Evolutionary conservation across 2,797 vertebrate species (phyloP).

Genomic region (Sibirionetta formosa): DNA sequence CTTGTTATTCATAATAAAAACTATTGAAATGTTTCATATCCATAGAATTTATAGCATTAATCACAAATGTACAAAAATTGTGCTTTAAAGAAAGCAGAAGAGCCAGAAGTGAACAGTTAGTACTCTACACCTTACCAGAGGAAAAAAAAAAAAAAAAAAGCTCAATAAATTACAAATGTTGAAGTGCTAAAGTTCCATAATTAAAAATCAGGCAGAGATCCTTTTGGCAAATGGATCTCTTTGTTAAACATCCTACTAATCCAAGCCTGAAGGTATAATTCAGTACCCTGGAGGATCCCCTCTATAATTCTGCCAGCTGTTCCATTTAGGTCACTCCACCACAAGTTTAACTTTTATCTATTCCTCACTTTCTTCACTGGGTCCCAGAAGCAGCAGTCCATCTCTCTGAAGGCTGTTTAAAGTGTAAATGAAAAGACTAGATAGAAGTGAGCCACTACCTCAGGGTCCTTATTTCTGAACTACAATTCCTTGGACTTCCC

Average conservation of each 20-base stretch:
- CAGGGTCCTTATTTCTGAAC: slow-evolving; percentile 79
- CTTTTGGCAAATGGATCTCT: slow-evolving; percentile 75
- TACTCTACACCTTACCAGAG: slow-evolving; percentile 34
- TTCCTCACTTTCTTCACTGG: slow-evolving; percentile 63
- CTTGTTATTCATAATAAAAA: background rate
- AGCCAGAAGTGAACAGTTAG: slow-evolving; percentile 24
- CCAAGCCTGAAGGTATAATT: slow-evolving; percentile 72
- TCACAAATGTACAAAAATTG: background rate
- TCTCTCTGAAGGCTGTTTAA: slow-evolving; percentile 75
- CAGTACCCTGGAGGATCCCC: slow-evolving; percentile 60
- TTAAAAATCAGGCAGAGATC: slow-evolving; percentile 78
- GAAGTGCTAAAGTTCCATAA: slow-evolving; percentile 28
- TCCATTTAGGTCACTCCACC: slow-evolving; percentile 63
- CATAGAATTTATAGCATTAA: background rate
- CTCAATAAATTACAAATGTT: slow-evolving; percentile 58
- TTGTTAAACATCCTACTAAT: slow-evolving; percentile 79
- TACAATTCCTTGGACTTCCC: slow-evolving; percentile 76
- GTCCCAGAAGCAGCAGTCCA: slow-evolving; percentile 56
- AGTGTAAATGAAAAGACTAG: slow-evolving; percentile 79
- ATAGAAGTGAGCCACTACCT: slow-evolving; percentile 73
- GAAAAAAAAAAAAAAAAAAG: slow-evolving; percentile 4
- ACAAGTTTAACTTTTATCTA: slow-evolving; percentile 75
- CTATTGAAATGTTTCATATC: background rate
- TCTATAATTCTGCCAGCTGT: slow-evolving; percentile 64
- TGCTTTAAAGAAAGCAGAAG: slow-evolving; percentile 7